Percentiles rank a stretch among this genome's conserved stretches.
Conservation (phyloP, 2,888 invertebrate species). For the Orthosia gracilis region DNA sequence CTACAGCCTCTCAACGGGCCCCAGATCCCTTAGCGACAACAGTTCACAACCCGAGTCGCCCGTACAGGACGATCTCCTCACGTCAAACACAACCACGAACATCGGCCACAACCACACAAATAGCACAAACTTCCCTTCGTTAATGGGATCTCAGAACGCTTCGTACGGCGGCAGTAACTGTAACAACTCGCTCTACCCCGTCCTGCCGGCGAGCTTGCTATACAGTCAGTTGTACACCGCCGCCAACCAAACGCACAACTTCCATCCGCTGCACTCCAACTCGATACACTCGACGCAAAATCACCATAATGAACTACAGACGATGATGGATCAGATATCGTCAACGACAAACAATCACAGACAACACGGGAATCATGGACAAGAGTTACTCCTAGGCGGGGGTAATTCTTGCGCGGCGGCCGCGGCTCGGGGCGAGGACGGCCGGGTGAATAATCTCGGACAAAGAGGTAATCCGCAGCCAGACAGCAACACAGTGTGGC, state of each 20-base stretch:
- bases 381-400: constrained; percentile 90
- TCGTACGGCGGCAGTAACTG: constrained; percentile 92
- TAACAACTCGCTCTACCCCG: constrained; percentile 94
- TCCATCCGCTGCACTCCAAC: constrained; percentile 93
- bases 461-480: constrained; percentile 92
- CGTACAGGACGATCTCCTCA: constrained; percentile 94
- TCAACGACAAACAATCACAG: constrained; percentile 92
- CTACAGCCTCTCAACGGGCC: constrained; percentile 93
- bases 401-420: constrained; percentile 91
- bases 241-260: constrained; percentile 94
- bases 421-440: constrained; percentile 91
- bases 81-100: constrained; percentile 92
- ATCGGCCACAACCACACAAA: constrained; percentile 91
- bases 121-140: constrained; percentile 92
- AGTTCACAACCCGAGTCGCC: constrained; percentile 96
- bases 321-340: constrained; percentile 94
- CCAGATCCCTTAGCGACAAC: constrained; percentile 95
- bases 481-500: constrained; percentile 94
- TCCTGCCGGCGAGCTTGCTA: constrained; percentile 95
- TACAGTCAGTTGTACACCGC: constrained; percentile 96
- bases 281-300: constrained; percentile 92
- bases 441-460: constrained; percentile 89
- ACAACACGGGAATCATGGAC: constrained; percentile 85
- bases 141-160: constrained; percentile 92
- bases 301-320: constrained; percentile 93